These are phyloP conservation scores for Heteromormyrus szaboi DNA, from an alignment of 2,797 vertebrate genomes.

Conservation along the genomic window DNA sequence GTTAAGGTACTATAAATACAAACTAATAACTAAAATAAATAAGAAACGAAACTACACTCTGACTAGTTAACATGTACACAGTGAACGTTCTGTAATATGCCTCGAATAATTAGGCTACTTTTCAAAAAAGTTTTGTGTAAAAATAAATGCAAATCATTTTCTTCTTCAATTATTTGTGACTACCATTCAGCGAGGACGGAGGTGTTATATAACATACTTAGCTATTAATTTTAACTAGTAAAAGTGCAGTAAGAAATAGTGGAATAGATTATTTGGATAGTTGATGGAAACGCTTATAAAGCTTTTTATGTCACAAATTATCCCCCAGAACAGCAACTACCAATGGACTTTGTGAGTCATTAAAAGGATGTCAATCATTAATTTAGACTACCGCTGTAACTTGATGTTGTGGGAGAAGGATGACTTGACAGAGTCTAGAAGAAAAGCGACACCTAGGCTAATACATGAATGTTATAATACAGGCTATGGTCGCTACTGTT, in stretches of 20 bases:
- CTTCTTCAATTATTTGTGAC: background rate
- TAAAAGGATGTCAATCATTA: conserved; percentile 29
- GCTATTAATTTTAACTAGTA: background rate
- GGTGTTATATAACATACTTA: background rate
- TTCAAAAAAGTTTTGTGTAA: background rate
- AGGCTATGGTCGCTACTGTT: background rate
- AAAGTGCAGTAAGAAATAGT: background rate
- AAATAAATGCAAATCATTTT: background rate
- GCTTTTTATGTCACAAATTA: background rate
- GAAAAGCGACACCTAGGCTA: background rate
- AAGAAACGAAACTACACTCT: background rate
- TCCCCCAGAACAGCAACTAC: conserved; percentile 10
- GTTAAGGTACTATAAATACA: background rate
- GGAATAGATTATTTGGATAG: background rate
- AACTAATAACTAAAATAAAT: background rate
- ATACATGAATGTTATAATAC: background rate
- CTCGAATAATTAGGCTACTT: background rate
- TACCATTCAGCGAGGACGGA: background rate
- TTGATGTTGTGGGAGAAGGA: background rate
- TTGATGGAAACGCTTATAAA: background rate
- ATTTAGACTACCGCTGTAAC: conserved; percentile 15
- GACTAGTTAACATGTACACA: background rate
- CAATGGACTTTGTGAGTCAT: conserved; percentile 24
- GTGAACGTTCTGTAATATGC: conserved; percentile 3
- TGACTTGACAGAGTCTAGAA: background rate